Conservation (phyloP, 2,797 vertebrate genomes). For the Gallinago stenura region DNA sequence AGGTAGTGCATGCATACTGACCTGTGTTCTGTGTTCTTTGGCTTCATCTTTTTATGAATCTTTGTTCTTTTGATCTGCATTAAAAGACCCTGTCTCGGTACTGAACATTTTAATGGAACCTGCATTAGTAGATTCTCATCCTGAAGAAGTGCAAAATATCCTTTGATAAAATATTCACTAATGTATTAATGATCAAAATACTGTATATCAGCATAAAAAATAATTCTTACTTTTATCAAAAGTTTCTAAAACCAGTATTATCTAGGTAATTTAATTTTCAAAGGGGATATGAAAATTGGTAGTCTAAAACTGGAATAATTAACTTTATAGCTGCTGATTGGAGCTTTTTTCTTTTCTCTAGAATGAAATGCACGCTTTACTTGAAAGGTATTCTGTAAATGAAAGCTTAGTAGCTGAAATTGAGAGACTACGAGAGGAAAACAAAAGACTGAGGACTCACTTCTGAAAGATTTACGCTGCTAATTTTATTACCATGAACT, state of each 20-base stretch:
- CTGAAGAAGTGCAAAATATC: constrained; percentile 8
- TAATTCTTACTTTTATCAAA: neutral
- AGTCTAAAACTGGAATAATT: neutral
- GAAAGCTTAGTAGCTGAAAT: constrained; percentile 94
- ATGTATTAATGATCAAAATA: constrained; percentile 65
- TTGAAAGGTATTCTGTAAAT: constrained; percentile 93
- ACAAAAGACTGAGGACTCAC: constrained; percentile 89
- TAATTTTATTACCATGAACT: constrained; percentile 1
- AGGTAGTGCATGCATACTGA: neutral
- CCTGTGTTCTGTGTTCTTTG: neutral
- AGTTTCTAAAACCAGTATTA: constrained; percentile 15
- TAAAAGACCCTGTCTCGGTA: neutral
- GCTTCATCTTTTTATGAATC: neutral
- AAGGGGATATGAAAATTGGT: constrained; percentile 3
- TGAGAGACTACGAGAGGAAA: constrained; percentile 93
- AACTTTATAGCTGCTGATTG: constrained; percentile 23
- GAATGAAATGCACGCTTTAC: constrained; percentile 93
- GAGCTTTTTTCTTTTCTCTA: constrained; percentile 68
- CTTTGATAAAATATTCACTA: constrained; percentile 66
- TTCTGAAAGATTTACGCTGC: constrained; percentile 81
- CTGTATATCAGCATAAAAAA: neutral
- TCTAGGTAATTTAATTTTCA: constrained; percentile 22
- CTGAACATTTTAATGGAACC: constrained; percentile 35
- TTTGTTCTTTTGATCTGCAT: constrained; percentile 61
- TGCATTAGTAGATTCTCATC: constrained; percentile 17